Base-by-base conservation (phyloP, 2,888 invertebrate species). In the Drosophila emarginata region DNA sequence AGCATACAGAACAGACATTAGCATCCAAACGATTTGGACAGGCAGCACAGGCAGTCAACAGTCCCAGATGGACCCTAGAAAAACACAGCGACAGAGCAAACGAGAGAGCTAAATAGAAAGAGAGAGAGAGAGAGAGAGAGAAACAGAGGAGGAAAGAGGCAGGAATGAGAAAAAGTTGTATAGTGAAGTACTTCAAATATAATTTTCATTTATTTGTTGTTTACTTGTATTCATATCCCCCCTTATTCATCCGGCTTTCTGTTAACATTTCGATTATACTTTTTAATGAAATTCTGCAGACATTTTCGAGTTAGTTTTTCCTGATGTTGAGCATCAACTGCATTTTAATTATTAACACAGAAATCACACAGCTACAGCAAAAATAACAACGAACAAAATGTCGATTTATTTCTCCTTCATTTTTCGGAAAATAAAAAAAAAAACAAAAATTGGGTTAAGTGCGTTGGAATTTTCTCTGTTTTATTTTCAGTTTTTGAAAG, bases 201-300 rank as follows among this genome's bases (percentile, higher is more conserved):
- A 72, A 67, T 77, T 79, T 82, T 66, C 23, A 58, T 68, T 62
- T 56, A 58, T 58, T 61, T 45, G 45, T 45, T 64, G 32, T 18
- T 51, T 39, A n/a, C 32, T 23, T 36, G 12, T 36, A 7, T 36
- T 60, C 36, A 15, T 26, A 18, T 67, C 23, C 15, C 21, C 45
- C 14, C 32, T 4, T 21, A 26, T 58, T 28, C 40, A 21, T 53
- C 28, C 52, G 12, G 50, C 14, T 64, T 56, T 51, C 62, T 75
- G 78, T 74, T 80, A 66, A 73, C 66, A 74, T 78, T 78, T 87
- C 77, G 79, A 87, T 87, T 81, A 84, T 84, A 82, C 85, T 79
- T 79, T 79, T 74, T 87, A 82, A 87, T 84, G 72, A 77, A 84
- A 84, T 81, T 84, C 45, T 81, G 51, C 72, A 74, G 65, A 77